Evolutionary conservation across 2,113 vertebrate genomes (phyloP).

Genomic region (Gymnogyps californianus): DNA sequence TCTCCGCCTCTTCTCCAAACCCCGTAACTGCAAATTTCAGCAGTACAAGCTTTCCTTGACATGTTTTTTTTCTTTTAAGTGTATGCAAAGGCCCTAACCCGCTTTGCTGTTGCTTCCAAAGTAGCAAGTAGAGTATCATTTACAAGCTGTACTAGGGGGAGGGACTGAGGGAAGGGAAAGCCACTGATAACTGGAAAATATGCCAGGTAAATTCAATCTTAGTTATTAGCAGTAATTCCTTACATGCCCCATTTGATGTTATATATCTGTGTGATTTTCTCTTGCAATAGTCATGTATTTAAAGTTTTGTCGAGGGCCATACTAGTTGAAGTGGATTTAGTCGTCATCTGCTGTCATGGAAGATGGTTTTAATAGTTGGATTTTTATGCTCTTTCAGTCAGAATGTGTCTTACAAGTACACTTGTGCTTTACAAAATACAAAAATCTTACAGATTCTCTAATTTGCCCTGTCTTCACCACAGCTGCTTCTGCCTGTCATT

Average conservation of each 20-base stretch:
- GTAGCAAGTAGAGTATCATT: background rate
- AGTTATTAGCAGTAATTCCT: background rate
- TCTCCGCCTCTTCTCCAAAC: background rate
- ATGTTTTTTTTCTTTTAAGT: background rate
- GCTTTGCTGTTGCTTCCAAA: background rate
- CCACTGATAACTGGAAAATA: background rate
- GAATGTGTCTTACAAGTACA: background rate
- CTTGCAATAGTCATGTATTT: background rate
- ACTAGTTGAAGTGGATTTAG: background rate
- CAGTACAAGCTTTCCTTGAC: background rate
- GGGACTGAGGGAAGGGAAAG: background rate
- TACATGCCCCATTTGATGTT: background rate
- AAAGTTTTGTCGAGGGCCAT: background rate
- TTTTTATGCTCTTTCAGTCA: background rate
- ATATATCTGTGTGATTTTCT: background rate
- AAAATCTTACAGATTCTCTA: background rate
- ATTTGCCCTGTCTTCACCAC: background rate
- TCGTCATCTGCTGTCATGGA: background rate
- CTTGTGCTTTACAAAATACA: background rate
- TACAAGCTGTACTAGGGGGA: rapidly evolving
- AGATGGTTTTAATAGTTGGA: background rate
- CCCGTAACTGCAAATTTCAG: background rate
- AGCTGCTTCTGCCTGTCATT: background rate
- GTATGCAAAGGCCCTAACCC: background rate
- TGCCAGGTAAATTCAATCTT: background rate